phyloP scores from a whole-genome alignment of 2,797 vertebrate species.

The Sebastolobus altivelis region DNA sequence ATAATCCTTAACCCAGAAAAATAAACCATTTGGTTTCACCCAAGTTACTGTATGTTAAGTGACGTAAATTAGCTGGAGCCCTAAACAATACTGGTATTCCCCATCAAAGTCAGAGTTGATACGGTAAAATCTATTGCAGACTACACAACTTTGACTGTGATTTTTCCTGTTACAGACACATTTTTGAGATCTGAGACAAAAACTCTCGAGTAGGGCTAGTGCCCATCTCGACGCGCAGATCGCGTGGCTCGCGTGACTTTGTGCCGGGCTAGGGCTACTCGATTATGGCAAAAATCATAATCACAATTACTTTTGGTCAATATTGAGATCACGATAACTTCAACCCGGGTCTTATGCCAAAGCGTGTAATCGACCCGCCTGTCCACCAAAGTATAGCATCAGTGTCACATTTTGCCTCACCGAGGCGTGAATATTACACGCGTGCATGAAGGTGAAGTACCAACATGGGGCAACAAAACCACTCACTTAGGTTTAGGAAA shows the following conservation, averaged over 20 bases:
- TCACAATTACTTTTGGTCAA: too few species aligned
- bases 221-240: not conserved
- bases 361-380: too few species aligned
- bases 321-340: too few species aligned
- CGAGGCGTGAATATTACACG: too few species aligned
- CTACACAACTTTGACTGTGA: not conserved
- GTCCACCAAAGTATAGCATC: too few species aligned
- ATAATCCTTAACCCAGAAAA: conserved; percentile 26
- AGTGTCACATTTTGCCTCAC: too few species aligned
- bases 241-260: not conserved
- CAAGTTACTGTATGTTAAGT: not conserved
- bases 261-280: too few species aligned
- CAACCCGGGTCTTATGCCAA: too few species aligned
- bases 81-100: not conserved
- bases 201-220: not conserved
- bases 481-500: too few species aligned
- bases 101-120: not conserved
- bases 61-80: conserved; percentile 8
- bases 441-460: too few species aligned
- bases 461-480: too few species aligned
- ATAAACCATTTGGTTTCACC: conserved; percentile 21
- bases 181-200: not conserved
- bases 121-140: not conserved
- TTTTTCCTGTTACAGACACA: not conserved
- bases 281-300: too few species aligned